These are phyloP conservation scores for Scophthalmus maximus DNA, from an alignment of 2,113 vertebrate species.

Conservation along the genomic window DNA sequence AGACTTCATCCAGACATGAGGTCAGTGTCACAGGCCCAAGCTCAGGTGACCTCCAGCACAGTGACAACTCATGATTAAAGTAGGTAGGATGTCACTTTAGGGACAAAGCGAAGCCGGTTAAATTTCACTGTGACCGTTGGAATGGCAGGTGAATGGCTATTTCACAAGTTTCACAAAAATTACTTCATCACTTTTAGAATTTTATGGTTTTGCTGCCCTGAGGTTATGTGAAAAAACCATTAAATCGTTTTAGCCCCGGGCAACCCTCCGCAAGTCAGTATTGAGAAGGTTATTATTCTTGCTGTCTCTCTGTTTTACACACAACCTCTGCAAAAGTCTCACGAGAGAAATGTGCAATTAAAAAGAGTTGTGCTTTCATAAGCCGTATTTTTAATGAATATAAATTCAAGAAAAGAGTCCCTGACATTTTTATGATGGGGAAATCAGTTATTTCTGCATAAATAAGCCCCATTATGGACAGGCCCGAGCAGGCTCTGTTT, in stretches of 20 bases:
- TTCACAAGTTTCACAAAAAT: background rate
- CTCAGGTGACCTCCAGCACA: conserved; percentile 1
- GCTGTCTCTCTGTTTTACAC: background rate
- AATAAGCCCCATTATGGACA: background rate
- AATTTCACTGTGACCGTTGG: conserved; percentile 14
- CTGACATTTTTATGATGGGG: too few species aligned
- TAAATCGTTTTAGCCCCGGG: conserved; percentile 20
- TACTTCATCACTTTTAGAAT: conserved; percentile 7
- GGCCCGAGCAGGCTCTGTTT: background rate
- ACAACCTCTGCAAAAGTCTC: background rate
- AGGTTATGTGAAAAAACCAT: conserved; percentile 26
- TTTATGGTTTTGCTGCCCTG: conserved; percentile 2
- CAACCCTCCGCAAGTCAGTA: background rate
- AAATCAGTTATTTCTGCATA: too few species aligned
- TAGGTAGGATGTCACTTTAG: background rate
- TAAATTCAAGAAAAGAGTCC: background rate
- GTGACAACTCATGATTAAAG: conserved; percentile 9
- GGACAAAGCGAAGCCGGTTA: conserved; percentile 14
- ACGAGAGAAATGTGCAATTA: conserved; percentile 5
- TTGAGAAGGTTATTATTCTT: conserved; percentile 19
- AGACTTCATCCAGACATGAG: conserved; percentile 30
- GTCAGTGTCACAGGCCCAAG: conserved; percentile 10
- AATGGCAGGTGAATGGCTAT: background rate
- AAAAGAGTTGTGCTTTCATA: too few species aligned
- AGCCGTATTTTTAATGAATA: conserved; percentile 3